These are phyloP conservation scores for Eustalomyia histrio DNA, from an alignment of 2,888 invertebrate species.

Conservation along the genomic window DNA sequence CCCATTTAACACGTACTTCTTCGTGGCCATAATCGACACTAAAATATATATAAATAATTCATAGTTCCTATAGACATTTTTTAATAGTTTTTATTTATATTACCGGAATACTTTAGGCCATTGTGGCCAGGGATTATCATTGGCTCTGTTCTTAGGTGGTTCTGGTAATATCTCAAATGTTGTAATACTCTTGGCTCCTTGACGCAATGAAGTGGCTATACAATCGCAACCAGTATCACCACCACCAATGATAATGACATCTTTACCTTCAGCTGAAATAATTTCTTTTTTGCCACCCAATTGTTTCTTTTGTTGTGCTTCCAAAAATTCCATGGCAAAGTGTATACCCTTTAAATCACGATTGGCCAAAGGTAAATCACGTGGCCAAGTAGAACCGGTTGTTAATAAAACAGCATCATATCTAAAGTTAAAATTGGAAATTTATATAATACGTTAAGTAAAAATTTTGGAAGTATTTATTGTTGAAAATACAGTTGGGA, in stretches of 20 bases:
- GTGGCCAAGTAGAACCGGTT: constrained; percentile 97
- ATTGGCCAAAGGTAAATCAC: constrained; percentile 92
- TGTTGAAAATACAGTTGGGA: no score
- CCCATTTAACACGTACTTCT: constrained; percentile 94
- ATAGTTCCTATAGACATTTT: no score
- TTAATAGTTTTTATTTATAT: neutral
- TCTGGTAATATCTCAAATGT: constrained; percentile 98
- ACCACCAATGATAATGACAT: constrained; percentile 94
- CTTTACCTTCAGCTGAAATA: constrained; percentile 93
- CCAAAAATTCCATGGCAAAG: constrained; percentile 98
- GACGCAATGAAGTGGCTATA: constrained; percentile 96
- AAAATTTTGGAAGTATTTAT: no score
- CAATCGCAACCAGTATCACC: constrained; percentile 98
- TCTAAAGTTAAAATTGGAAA: constrained; percentile 77
- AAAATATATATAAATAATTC: no score
- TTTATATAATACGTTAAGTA: neutral
- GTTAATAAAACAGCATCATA: constrained; percentile 94
- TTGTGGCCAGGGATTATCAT: constrained; percentile 99
- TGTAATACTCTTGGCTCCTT: constrained; percentile 92
- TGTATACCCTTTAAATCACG: constrained; percentile 95
- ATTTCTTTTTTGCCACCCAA: constrained; percentile 83
- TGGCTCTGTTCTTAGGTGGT: constrained; percentile 88
- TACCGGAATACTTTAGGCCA: constrained; percentile 96
- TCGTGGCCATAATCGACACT: constrained; percentile 99
- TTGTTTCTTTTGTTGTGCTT: constrained; percentile 97